These are phyloP conservation scores for Agelastica alni DNA, from an alignment of 2,888 invertebrate genomes.

Conservation along the genomic window DNA sequence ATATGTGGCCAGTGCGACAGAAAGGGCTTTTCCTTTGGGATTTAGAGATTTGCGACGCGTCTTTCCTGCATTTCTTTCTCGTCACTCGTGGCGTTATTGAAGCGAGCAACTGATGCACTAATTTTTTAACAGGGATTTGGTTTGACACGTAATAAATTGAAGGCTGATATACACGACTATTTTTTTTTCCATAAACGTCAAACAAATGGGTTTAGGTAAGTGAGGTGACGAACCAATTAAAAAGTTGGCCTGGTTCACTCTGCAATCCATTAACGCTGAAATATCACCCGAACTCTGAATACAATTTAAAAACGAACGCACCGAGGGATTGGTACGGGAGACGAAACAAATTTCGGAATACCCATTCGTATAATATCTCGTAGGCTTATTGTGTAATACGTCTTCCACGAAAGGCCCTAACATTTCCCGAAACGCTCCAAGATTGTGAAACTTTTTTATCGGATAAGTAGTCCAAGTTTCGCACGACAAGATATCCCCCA, in stretches of 20 bases:
- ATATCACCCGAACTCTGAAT: conserved; percentile 1
- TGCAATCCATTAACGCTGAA: conserved; percentile 2
- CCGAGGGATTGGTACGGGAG: neutral
- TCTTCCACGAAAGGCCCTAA: neutral
- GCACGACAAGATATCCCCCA: too few species aligned
- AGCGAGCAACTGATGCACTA: conserved; percentile 18
- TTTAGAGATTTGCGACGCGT: conserved; percentile 47
- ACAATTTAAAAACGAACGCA: conserved; percentile 5
- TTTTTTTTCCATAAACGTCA: too few species aligned
- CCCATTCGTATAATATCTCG: too few species aligned
- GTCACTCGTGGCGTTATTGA: conserved; percentile 19
- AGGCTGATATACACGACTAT: conserved; percentile 9
- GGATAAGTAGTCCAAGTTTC: too few species aligned
- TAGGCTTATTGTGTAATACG: conserved; percentile 4
- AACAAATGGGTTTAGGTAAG: neutral
- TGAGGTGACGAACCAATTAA: conserved; percentile 7
- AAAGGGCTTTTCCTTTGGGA: conserved; percentile 45
- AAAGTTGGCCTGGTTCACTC: conserved; percentile 6
- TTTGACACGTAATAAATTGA: conserved; percentile 20
- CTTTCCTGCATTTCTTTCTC: conserved; percentile 44
- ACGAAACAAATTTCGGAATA: neutral
- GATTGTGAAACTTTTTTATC: neutral
- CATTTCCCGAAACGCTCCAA: neutral
- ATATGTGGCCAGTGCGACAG: conserved; percentile 45
- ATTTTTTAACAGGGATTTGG: conserved; percentile 13